A percentile compares a stretch with the other conserved stretches of the same genome.
These are phyloP conservation scores for Intellagama lesueurii DNA, from an alignment of 2,797 vertebrate species.

Conservation along the genomic window DNA sequence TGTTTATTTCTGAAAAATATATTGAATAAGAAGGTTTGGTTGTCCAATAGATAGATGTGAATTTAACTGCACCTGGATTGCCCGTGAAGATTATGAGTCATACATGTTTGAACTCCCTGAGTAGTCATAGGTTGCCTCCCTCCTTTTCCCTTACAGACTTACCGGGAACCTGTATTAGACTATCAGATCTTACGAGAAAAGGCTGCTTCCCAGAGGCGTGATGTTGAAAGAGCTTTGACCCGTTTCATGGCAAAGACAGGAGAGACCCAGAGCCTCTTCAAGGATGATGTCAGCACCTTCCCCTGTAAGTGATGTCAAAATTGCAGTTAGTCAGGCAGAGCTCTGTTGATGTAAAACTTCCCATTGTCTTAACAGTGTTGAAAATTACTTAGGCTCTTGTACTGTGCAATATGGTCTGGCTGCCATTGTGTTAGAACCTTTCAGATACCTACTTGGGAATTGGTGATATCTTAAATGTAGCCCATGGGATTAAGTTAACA, in stretches of 20 bases:
- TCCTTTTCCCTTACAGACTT: slow-evolving; percentile 81
- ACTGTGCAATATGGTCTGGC: too few species aligned
- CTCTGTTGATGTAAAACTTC: background rate
- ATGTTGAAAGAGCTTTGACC: slow-evolving; percentile 95
- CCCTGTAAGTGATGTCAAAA: slow-evolving; percentile 80
- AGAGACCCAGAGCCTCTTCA: slow-evolving; percentile 96
- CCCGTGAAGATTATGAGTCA: fast-evolving
- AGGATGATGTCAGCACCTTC: slow-evolving; percentile 93
- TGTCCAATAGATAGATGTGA: background rate
- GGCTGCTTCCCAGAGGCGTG: slow-evolving; percentile 92
- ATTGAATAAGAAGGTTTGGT: background rate
- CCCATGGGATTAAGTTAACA: background rate
- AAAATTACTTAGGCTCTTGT: background rate
- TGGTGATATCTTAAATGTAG: background rate
- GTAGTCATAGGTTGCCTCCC: background rate
- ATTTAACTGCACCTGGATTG: background rate
- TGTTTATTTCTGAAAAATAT: background rate
- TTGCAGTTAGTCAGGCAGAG: background rate
- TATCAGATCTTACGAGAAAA: slow-evolving; percentile 97
- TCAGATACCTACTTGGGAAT: background rate
- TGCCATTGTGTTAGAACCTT: background rate
- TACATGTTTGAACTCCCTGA: background rate
- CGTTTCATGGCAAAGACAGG: slow-evolving; percentile 99
- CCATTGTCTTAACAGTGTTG: background rate
- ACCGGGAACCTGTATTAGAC: slow-evolving; percentile 93